A percentile compares a stretch with the other conserved stretches of the same genome.
These are phyloP conservation scores for Sternarchorhynchus goeldii DNA, from an alignment of 2,797 vertebrate species.

Conservation along the genomic window DNA sequence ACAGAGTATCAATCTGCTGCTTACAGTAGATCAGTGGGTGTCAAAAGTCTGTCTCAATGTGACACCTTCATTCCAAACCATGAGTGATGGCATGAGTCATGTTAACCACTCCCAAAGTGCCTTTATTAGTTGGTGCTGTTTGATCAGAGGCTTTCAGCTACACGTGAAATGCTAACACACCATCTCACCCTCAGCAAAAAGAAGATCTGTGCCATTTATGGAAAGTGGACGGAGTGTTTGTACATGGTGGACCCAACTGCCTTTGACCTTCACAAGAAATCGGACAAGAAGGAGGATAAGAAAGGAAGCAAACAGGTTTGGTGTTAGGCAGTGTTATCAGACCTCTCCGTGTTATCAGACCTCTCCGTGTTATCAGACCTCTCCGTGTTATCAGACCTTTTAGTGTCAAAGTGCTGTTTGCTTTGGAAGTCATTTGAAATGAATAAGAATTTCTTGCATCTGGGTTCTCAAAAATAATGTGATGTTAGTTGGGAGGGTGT, in stretches of 20 bases:
- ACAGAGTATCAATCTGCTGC: too few relatives aligned
- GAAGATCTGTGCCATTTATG: conserved; percentile 92
- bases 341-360: not conserved
- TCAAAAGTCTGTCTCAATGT: not conserved
- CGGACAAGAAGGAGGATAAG: conserved; percentile 92
- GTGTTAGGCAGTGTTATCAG: not conserved
- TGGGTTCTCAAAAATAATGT: too few relatives aligned
- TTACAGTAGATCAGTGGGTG: not conserved
- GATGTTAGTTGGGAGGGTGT: too few relatives aligned
- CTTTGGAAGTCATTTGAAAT: too few relatives aligned
- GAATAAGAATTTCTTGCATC: not conserved
- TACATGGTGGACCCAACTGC: conserved; percentile 84
- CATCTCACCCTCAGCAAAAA: conserved; percentile 81
- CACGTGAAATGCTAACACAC: not conserved
- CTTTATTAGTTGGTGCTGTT: not conserved
- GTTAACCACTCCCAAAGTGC: not conserved
- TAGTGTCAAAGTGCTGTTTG: not conserved
- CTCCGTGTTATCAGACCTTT: not conserved
- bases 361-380: not conserved
- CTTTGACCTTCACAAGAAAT: conserved; percentile 90
- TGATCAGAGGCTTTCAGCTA: not conserved
- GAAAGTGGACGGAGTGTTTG: conserved; percentile 97
- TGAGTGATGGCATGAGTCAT: not conserved
- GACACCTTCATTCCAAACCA: not conserved
- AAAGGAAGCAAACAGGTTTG: conserved; percentile 83